These are phyloP conservation scores for Dysidea cf. avara DNA, from an alignment of 37 sponge, comb jelly and placozoan species.

Conservation along the genomic window DNA sequence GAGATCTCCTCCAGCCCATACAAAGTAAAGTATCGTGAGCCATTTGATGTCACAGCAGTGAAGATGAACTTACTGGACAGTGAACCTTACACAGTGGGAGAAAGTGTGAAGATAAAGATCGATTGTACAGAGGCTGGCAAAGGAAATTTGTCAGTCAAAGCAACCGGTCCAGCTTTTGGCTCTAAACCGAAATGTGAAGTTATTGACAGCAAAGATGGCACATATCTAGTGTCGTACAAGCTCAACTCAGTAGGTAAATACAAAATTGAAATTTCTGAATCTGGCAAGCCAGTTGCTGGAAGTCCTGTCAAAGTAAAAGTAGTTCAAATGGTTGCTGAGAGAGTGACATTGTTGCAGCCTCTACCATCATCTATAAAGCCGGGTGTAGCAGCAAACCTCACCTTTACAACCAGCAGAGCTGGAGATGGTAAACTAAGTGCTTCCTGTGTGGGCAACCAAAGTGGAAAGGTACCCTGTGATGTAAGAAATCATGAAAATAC, in stretches of 20 bases:
- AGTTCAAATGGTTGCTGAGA: conserved; percentile 11
- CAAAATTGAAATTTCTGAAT: conserved; percentile 66
- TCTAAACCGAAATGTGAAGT: conserved; percentile 74
- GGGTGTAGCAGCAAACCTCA: conserved; percentile 2
- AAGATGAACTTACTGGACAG: conserved; percentile 60
- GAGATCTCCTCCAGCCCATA: conserved; percentile 53
- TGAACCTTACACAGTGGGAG: conserved; percentile 58
- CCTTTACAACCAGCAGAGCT: neutral
- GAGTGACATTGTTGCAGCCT: too few relatives aligned
- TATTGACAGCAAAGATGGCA: conserved; percentile 44
- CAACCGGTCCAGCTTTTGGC: conserved; percentile 71
- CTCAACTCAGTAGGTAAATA: conserved; percentile 62
- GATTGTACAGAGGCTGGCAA: conserved; percentile 55
- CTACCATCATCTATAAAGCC: too few relatives aligned
- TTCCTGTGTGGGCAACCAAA: too few relatives aligned
- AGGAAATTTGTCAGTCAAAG: conserved; percentile 56
- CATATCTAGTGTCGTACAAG: conserved; percentile 60
- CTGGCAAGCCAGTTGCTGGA: conserved; percentile 61
- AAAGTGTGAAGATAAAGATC: conserved; percentile 63
- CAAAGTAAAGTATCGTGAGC: conserved; percentile 15
- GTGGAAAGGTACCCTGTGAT: too few relatives aligned
- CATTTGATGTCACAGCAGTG: conserved; percentile 58
- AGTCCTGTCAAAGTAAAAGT: conserved; percentile 61
- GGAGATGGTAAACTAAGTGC: conserved; percentile 22
- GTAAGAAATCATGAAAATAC: neutral